Evolutionary conservation across 1,140 invertebrate genomes (phyloP), one percentile per base, ranked within the genome.

Genomic region (Drosophila ambigua): DNA sequence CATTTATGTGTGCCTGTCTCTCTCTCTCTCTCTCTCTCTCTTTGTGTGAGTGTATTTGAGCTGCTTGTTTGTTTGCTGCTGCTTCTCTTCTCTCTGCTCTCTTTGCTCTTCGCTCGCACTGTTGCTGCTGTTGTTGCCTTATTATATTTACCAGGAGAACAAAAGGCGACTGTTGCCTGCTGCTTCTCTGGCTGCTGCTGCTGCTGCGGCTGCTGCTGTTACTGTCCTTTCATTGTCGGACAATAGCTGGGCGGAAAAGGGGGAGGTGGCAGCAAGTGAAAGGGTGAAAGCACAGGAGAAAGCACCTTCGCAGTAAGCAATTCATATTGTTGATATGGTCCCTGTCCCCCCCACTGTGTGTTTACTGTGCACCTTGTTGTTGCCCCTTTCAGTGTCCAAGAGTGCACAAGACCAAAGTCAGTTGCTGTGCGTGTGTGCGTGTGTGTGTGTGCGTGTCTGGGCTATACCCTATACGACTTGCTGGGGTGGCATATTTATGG

Each of bases 81-180:
- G 72, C 49, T 67, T 59, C 28, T 54, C 39, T 48, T 13, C 46
- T 67, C 43, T 28, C 43, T 28, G 9, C 43, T 26, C 35, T 62
- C 20, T 1, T 20, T 1, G 20, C 20, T 2, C 20, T 1, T 20
- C 20, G 20, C 20, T 2, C 20, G 1, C 0, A 16, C 46, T 71
- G 31, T 24, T 41, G 16, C 13, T 73, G 62, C 49, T 80, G 74
- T 57, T 78, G 62, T 69, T 69, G 80, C 82, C 80, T 84, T 84
- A 84, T 84, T 84, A 84, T 84, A 84, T 84, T 84, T 84, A 76
- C 72, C 52, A 60, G 60, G 52, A 71, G 80, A 79, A 84, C 80
- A 84, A 84, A 79, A 66, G 67, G 60, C 44, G 35, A 69, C 15
- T 50, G 45, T 52, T 58, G 51, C 64, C 66, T 54, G 64, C 64